phyloP scores from a whole-genome alignment of 2,113 vertebrate genomes.

The Pedetes capensis region DNA sequence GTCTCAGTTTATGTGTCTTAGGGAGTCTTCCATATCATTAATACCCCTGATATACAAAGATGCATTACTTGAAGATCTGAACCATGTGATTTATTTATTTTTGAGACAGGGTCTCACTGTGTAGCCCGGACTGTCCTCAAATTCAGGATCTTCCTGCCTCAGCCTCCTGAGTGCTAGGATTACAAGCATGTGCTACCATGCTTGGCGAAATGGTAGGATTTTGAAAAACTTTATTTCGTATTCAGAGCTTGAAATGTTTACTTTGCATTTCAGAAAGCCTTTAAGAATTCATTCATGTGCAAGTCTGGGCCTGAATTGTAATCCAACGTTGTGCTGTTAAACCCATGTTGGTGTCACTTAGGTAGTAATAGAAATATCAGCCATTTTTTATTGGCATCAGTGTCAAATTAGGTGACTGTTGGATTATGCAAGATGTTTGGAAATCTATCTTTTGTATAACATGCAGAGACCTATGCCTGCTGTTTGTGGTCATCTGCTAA shows the following conservation, averaged over 20 bases:
- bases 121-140: too few relatives aligned
- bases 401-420: not conserved
- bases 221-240: not conserved
- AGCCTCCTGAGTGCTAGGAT: too few relatives aligned
- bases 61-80: too few relatives aligned
- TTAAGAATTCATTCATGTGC: not conserved
- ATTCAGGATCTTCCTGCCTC: too few relatives aligned
- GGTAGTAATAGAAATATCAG: not conserved
- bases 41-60: not conserved
- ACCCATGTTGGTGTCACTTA: not conserved
- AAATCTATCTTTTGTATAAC: not conserved
- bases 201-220: not conserved
- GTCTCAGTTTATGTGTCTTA: not conserved
- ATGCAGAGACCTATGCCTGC: not conserved
- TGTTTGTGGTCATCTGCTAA: not conserved
- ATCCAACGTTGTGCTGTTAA: not conserved
- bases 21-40: not conserved
- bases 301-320: not conserved
- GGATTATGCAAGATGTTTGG: not conserved
- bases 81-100: too few relatives aligned
- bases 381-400: not conserved
- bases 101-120: too few relatives aligned
- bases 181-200: too few relatives aligned
- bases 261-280: not conserved
- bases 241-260: slow-evolving; percentile 14